These are phyloP conservation scores for Limnephilus lunatus DNA, from an alignment of 2,888 invertebrate genomes.

Conservation along the genomic window DNA sequence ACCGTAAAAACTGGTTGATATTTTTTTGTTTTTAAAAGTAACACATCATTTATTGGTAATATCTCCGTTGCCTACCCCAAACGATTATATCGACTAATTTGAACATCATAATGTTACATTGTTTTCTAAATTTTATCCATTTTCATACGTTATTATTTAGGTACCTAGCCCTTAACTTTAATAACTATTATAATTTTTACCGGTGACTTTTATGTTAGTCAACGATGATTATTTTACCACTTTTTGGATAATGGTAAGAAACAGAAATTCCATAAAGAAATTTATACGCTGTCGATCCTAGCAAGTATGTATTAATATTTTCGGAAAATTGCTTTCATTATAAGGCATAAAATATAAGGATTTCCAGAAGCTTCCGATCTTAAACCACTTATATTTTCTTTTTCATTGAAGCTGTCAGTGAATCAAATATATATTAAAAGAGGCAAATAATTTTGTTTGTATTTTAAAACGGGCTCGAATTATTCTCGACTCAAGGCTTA, in stretches of 20 bases:
- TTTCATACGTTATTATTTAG: not conserved
- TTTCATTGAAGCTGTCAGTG: not conserved
- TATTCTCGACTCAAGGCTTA: not conserved
- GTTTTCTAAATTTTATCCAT: not conserved
- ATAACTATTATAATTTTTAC: not conserved
- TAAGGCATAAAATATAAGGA: not conserved
- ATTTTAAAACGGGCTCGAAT: not conserved
- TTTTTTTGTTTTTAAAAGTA: not conserved
- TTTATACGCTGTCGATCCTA: not conserved
- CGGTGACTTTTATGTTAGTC: not conserved
- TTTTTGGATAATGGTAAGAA: not conserved
- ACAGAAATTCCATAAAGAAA: not conserved
- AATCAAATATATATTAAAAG: not conserved
- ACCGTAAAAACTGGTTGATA: not conserved
- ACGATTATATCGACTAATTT: not conserved
- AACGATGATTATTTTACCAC: not conserved
- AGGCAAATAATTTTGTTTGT: not conserved
- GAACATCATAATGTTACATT: conserved; percentile 21
- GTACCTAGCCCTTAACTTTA: not conserved
- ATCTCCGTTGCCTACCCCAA: not conserved
- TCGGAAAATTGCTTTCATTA: not conserved
- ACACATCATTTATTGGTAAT: not conserved
- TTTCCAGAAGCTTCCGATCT: not conserved
- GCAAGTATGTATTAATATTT: not conserved
- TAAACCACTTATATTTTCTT: not conserved